Conservation (phyloP, 2,797 vertebrate genomes). For the Neosilurus mollespiculum region DNA sequence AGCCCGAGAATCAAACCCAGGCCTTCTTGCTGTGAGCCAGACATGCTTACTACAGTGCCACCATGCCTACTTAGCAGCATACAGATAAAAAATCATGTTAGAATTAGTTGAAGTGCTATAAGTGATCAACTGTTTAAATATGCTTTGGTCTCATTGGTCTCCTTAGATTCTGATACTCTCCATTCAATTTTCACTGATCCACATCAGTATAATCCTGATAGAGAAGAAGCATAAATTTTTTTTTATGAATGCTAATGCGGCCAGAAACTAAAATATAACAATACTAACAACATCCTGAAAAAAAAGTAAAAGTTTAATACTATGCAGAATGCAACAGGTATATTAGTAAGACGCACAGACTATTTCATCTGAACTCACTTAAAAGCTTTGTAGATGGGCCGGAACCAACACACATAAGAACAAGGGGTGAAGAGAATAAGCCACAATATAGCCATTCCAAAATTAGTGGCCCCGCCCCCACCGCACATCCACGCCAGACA, state of each 20-base stretch:
- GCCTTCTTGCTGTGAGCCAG: too few species aligned
- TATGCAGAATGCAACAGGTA: neutral
- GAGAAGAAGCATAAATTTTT: neutral
- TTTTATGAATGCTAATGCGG: neutral
- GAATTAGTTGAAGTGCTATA: neutral
- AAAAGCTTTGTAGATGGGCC: constrained; percentile 95
- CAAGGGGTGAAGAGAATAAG: constrained; percentile 93
- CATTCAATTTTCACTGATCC: too few species aligned
- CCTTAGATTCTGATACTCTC: too few species aligned
- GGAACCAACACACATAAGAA: constrained; percentile 94
- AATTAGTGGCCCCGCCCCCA: constrained; percentile 83
- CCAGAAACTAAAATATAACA: neutral
- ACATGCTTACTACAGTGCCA: too few species aligned
- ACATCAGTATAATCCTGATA: neutral
- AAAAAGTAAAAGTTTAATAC: neutral
- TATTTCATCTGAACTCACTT: constrained; percentile 73
- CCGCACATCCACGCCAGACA: constrained; percentile 96
- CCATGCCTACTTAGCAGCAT: neutral
- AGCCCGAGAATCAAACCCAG: too few species aligned
- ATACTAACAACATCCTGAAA: neutral
- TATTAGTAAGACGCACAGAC: neutral
- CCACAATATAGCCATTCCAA: constrained; percentile 94
- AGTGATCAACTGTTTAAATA: constrained; percentile 1
- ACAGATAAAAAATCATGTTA: neutral
- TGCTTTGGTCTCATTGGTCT: neutral